Base-by-base conservation (phyloP, 2,888 invertebrate genomes). In the Watsonalla cultraria region DNA sequence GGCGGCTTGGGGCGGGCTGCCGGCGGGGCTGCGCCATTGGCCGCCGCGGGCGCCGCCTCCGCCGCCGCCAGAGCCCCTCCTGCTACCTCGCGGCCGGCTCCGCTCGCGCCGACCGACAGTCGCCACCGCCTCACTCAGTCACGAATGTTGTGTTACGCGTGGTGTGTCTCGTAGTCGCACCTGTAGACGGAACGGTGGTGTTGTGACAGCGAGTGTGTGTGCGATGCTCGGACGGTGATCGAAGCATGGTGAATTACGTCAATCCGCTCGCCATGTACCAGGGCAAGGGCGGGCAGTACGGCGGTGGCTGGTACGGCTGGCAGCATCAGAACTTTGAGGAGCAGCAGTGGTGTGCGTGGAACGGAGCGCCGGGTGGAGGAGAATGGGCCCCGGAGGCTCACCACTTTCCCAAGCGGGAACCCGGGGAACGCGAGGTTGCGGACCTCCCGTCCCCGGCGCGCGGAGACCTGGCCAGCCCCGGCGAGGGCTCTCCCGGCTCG, bases 201-300 rank as follows among this genome's bases (percentile, higher is more conserved):
- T 82, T 80, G 88, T 88, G 87, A 76, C 82, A 65, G 78, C 84
- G 82, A 82, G 86, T 87, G 88, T 80, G 70, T 82, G 86, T 87
- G 89, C 80, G 76, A 88, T 89, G 90, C 84, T 76, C 75, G 86
- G 87, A 84, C 87, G 78, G 86, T 88, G 88, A 86, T 78, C 78
- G 72, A 83, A 88, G 83, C 79, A 95, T 95, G 95, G 94, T 95
- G 87, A 94, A 94, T 66, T 95, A 95, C 83, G 95, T 93, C 73
- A 93, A 93, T 84, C 91, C 94, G 81, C 86, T 93, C 74, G 91
- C 93, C 82, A 92, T 94, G 88, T 94, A 94, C 84, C 92, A 93
- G 78, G 93, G 93, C 81, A 94, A 94, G 78, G 92, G 90, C 76
- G 86, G 84, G 73, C 84, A 86, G 68, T 90, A 90, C 82, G 84